Conservation (phyloP, 2,888 invertebrate species). For the Nasonia oneida region DNA sequence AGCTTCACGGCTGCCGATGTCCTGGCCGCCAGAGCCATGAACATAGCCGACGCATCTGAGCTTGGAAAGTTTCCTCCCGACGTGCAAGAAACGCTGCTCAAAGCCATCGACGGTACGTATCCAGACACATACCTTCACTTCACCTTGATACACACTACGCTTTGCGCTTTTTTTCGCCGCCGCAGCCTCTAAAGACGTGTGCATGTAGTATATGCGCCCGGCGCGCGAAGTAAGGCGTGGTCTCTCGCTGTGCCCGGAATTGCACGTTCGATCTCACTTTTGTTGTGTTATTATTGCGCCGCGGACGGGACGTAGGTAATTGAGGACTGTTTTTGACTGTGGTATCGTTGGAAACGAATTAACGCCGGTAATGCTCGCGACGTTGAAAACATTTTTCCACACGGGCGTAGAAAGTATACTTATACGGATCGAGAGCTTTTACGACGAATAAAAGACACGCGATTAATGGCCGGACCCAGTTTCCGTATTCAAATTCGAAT, state of each 20-base stretch:
- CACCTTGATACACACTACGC: neutral
- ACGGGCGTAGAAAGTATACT: no score
- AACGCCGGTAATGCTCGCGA: no score
- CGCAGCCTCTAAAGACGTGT: neutral
- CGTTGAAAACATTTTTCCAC: no score
- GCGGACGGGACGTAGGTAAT: no score
- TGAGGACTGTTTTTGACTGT: no score
- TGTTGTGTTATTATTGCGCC: no score
- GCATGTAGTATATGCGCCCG: neutral
- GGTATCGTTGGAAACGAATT: no score
- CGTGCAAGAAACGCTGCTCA: conserved; percentile 87
- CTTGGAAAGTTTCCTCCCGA: conserved; percentile 88
- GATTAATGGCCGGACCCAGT: neutral
- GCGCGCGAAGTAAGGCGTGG: neutral
- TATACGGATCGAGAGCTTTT: no score
- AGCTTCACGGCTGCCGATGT: conserved; percentile 90
- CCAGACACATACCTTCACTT: neutral
- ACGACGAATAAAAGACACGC: neutral
- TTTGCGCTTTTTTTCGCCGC: neutral
- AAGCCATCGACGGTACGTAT: conserved; percentile 85
- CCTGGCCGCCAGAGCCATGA: conserved; percentile 82
- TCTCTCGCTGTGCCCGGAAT: neutral
- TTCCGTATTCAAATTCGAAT: neutral
- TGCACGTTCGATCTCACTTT: no score
- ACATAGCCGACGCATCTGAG: conserved; percentile 84